Conservation (phyloP, 2,113 vertebrate species). For the Pterocles gutturalis region DNA sequence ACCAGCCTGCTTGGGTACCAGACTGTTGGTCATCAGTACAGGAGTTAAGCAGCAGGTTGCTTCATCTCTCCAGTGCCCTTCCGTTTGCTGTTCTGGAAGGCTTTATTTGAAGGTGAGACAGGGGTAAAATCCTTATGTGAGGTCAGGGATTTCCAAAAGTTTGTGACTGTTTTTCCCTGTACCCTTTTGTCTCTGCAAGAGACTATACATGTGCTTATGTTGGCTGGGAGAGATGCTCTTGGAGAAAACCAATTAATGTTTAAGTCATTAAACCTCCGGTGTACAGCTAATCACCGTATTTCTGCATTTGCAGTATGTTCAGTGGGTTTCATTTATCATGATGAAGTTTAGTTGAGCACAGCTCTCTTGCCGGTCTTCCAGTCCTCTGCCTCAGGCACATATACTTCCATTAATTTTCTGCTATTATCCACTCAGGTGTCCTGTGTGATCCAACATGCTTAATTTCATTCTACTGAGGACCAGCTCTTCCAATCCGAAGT, state of each 20-base stretch:
- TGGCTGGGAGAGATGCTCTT: neutral
- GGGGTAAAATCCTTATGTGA: slow-evolving; percentile 10
- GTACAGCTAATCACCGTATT: slow-evolving; percentile 34
- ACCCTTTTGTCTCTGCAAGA: slow-evolving; percentile 20
- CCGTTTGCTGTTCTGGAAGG: neutral
- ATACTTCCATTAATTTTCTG: slow-evolving; percentile 67
- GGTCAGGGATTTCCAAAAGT: neutral
- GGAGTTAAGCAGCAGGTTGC: neutral
- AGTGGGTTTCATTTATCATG: slow-evolving; percentile 53
- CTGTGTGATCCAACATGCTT: slow-evolving; percentile 66
- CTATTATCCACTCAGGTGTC: slow-evolving; percentile 71
- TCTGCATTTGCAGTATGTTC: slow-evolving; percentile 43
- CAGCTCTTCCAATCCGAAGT: slow-evolving; percentile 53
- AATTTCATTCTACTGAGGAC: slow-evolving; percentile 64
- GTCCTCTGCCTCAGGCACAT: slow-evolving; percentile 65
- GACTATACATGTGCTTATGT: neutral
- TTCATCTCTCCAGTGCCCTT: neutral
- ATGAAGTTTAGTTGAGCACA: slow-evolving; percentile 52
- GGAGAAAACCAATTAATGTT: slow-evolving; percentile 36
- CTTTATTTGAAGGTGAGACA: slow-evolving; percentile 21
- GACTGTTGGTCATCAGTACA: neutral
- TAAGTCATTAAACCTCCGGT: slow-evolving; percentile 19
- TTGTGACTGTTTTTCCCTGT: neutral
- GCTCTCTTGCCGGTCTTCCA: slow-evolving; percentile 55
- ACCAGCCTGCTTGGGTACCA: neutral